Percentiles rank a stretch among this genome's conserved stretches.
phyloP scores from a whole-genome alignment of 1,140 invertebrate genomes.

The Coelopa frigida region DNA sequence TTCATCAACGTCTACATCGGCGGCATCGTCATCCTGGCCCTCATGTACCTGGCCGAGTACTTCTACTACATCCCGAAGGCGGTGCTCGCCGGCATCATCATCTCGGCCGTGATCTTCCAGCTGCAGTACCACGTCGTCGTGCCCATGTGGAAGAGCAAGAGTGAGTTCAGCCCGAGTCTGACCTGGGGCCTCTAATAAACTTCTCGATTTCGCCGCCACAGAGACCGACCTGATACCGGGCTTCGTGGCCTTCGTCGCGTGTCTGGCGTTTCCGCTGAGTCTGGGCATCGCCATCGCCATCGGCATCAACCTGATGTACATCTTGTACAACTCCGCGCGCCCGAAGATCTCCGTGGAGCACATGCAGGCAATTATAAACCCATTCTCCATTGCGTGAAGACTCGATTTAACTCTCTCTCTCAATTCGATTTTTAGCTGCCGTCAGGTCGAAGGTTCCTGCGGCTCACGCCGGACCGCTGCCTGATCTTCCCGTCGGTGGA shows the following conservation, averaged over 20 bases:
- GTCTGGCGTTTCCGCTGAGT: constrained; percentile 71
- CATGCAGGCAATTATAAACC: constrained; percentile 47
- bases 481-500: constrained; percentile 79
- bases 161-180: constrained; percentile 42
- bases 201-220: constrained; percentile 46
- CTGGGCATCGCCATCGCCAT: constrained; percentile 81
- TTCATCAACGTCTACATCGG: constrained; percentile 64
- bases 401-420: background rate
- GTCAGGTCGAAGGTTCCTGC: constrained; percentile 60
- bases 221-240: constrained; percentile 76
- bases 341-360: constrained; percentile 71
- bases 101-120: constrained; percentile 74
- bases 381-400: no score
- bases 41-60: constrained; percentile 64
- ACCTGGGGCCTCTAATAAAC: background rate
- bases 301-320: constrained; percentile 73
- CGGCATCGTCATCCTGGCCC: constrained; percentile 58
- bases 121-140: constrained; percentile 66
- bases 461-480: constrained; percentile 71
- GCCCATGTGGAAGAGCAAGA: constrained; percentile 68
- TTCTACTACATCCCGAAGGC: constrained; percentile 74
- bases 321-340: constrained; percentile 78
- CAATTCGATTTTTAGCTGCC: constrained; percentile 49
- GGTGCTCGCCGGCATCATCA: constrained; percentile 64
- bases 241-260: constrained; percentile 71